Conservation (phyloP, 2,797 vertebrate species). For the Chelonia mydas region DNA sequence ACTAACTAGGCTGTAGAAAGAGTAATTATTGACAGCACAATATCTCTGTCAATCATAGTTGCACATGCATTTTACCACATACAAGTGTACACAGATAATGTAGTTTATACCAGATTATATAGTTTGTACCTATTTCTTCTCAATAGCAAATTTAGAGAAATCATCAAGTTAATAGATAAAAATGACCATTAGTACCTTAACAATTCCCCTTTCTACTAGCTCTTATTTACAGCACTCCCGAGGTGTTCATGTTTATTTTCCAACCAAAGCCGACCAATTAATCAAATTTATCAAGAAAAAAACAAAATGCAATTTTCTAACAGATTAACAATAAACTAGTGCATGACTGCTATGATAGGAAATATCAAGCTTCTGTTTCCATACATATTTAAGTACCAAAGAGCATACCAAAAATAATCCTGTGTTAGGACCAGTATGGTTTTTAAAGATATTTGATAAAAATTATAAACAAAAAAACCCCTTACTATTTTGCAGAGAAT, state of each 20-base stretch:
- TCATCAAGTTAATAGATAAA: constrained; percentile 13
- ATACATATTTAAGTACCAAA: not conserved
- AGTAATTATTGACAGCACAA: constrained; percentile 19
- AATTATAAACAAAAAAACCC: constrained; percentile 24
- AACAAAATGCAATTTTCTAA: not conserved
- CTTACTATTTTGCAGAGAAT: constrained; percentile 76
- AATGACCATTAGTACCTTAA: not conserved
- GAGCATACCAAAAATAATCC: not conserved
- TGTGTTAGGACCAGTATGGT: not conserved
- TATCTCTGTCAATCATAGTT: not conserved
- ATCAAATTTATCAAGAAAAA: not conserved
- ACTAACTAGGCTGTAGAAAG: constrained; percentile 7
- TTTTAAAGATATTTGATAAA: not conserved
- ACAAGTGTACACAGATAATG: constrained; percentile 23
- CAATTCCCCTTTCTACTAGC: not conserved
- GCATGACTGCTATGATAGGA: not conserved
- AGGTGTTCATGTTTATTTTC: not conserved
- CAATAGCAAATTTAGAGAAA: constrained; percentile 45
- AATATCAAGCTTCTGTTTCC: not conserved
- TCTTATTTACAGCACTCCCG: not conserved
- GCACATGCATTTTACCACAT: constrained; percentile 21
- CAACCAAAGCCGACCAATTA: not conserved
- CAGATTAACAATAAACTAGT: not conserved
- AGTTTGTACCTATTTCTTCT: constrained; percentile 29
- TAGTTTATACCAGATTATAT: not conserved